These are phyloP conservation scores for Lasioglossum pauxillum DNA, from an alignment of 2,888 invertebrate genomes.

Conservation along the genomic window DNA sequence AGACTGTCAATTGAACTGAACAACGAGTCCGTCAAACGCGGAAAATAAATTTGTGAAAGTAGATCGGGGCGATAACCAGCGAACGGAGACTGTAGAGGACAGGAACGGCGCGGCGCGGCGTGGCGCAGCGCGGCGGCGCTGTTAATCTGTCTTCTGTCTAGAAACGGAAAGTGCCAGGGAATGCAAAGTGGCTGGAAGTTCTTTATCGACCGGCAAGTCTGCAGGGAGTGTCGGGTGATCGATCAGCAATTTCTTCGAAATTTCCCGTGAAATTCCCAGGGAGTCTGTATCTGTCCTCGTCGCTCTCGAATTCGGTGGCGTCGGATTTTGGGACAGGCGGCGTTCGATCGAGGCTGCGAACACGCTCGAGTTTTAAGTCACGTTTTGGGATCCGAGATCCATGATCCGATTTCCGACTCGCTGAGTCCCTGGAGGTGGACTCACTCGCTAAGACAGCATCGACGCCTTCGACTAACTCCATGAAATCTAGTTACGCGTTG, in stretches of 20 bases:
- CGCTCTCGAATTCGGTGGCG: neutral
- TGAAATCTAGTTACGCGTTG: constrained; percentile 71
- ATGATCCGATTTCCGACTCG: constrained; percentile 66
- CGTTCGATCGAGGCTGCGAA: constrained; percentile 13
- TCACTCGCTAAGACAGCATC: constrained; percentile 55
- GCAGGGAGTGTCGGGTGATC: neutral
- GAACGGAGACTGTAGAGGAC: neutral
- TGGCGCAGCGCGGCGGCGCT: neutral
- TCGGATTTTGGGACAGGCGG: neutral
- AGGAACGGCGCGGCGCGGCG: neutral
- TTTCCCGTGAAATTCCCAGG: neutral
- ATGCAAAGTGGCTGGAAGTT: neutral
- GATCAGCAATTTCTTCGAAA: constrained; percentile 1
- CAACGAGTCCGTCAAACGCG: neutral
- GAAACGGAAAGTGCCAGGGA: neutral
- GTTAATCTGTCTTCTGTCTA: neutral
- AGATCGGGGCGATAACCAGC: neutral
- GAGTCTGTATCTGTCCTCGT: neutral
- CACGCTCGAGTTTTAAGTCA: constrained; percentile 59
- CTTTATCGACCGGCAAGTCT: neutral
- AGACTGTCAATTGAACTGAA: neutral
- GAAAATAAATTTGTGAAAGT: neutral
- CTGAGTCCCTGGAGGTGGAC: constrained; percentile 47
- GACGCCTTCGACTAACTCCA: constrained; percentile 70
- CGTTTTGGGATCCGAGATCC: constrained; percentile 62